Conservation (phyloP, 2,888 invertebrate species). For the Physocephala rufipes region DNA sequence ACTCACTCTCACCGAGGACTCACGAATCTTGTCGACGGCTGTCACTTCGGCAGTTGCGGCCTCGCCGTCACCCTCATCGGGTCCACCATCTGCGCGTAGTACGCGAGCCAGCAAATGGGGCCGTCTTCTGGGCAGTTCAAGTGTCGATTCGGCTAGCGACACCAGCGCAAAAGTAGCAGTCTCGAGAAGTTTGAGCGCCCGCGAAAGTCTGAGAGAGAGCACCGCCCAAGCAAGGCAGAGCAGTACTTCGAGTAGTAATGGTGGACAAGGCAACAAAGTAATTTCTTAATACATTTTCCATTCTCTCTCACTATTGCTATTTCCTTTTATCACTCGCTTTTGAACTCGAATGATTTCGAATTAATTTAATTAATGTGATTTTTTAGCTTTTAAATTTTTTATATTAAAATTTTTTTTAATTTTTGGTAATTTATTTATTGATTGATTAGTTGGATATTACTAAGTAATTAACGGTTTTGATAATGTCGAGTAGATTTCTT, state of each 20-base stretch:
- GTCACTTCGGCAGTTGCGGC: slow-evolving; percentile 65
- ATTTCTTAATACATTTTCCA: slow-evolving; percentile 49
- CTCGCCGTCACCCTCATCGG: slow-evolving; percentile 66
- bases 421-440: too few species aligned
- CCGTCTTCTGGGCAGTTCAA: slow-evolving; percentile 80
- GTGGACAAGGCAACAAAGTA: slow-evolving; percentile 68
- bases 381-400: neutral
- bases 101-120: slow-evolving; percentile 80
- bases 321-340: slow-evolving; percentile 29
- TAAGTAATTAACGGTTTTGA: too few species aligned
- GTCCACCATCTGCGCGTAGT: slow-evolving; percentile 69
- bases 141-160: slow-evolving; percentile 78
- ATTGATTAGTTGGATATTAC: too few species aligned
- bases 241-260: slow-evolving; percentile 67
- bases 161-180: slow-evolving; percentile 69
- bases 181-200: slow-evolving; percentile 70
- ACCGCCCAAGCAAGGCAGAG: slow-evolving; percentile 66
- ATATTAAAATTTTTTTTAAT: too few species aligned
- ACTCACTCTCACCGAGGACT: slow-evolving; percentile 66
- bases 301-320: slow-evolving; percentile 21
- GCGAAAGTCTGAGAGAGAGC: slow-evolving; percentile 67
- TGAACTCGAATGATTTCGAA: slow-evolving; percentile 41
- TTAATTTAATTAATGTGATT: slow-evolving; percentile 3
- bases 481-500: neutral
- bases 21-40: slow-evolving; percentile 63